Percentiles rank a stretch among this genome's conserved stretches.
Conservation (phyloP, 2,888 invertebrate species). For the Trichopria drosophilae region DNA sequence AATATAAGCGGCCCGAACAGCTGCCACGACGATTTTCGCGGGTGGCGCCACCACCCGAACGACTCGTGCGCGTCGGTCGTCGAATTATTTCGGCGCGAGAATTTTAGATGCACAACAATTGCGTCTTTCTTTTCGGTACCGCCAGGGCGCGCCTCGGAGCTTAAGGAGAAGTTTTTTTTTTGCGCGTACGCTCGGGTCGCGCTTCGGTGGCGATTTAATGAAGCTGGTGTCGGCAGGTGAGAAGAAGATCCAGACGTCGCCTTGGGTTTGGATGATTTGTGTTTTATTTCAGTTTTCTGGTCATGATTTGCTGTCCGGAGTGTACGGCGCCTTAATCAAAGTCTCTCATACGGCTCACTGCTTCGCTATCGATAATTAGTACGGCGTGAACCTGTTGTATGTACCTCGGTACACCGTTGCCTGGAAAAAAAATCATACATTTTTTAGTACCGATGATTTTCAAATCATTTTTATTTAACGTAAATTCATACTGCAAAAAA, state of each 20-base stretch:
- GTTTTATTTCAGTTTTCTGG: conserved; percentile 46
- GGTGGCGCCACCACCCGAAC: too few species aligned
- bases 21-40: too few species aligned
- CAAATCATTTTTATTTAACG: conserved; percentile 3
- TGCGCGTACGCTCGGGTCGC: conserved; percentile 7
- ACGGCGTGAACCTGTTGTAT: conserved; percentile 93
- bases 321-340: conserved; percentile 50
- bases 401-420: conserved; percentile 91
- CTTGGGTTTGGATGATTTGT: too few species aligned
- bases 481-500: not conserved
- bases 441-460: conserved; percentile 7
- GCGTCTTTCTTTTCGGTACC: too few species aligned
- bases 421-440: conserved; percentile 61
- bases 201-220: conserved; percentile 16
- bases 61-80: too few species aligned
- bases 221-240: conserved; percentile 52
- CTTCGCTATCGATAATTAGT: conserved; percentile 63
- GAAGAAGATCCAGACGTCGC: conserved; percentile 57
- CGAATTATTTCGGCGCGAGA: too few species aligned
- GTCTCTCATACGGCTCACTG: conserved; percentile 43
- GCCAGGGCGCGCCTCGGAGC: too few species aligned
- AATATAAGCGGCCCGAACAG: too few species aligned
- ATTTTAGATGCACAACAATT: too few species aligned
- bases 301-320: conserved; percentile 51
- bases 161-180: too few species aligned